A percentile compares a stretch with the other conserved stretches of the same genome.
These are phyloP conservation scores for Percina caprodes DNA, from an alignment of 2,113 vertebrate species.

Conservation along the genomic window DNA sequence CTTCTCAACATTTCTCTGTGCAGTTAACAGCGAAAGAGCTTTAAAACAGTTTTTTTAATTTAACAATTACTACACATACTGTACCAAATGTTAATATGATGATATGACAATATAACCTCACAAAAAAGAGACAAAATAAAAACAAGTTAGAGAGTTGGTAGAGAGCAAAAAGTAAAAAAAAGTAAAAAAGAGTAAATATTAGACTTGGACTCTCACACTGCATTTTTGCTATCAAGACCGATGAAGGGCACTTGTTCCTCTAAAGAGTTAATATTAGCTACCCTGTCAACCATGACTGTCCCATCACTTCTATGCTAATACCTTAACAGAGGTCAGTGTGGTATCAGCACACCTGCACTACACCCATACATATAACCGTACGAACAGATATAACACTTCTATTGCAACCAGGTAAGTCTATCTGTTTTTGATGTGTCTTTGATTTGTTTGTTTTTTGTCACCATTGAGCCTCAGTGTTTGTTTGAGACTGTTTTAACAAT, in stretches of 20 bases:
- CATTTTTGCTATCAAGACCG: slow-evolving; percentile 31
- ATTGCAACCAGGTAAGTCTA: slow-evolving; percentile 56
- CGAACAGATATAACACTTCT: background rate
- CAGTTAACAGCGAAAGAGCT: too few species aligned
- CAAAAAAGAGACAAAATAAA: too few species aligned
- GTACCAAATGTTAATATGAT: too few species aligned
- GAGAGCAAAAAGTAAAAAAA: too few species aligned
- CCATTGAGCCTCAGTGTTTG: background rate
- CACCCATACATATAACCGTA: background rate
- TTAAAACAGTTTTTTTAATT: too few species aligned
- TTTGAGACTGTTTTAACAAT: slow-evolving; percentile 7
- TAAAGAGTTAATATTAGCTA: slow-evolving; percentile 72
- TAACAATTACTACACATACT: too few species aligned
- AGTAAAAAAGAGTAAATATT: too few species aligned
- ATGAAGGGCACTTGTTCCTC: slow-evolving; percentile 69
- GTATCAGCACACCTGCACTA: background rate
- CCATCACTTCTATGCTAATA: slow-evolving; percentile 52
- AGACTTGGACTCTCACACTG: background rate
- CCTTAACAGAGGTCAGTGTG: slow-evolving; percentile 43
- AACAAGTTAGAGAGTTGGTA: background rate
- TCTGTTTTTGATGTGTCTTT: background rate
- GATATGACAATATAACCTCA: too few species aligned
- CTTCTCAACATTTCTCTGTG: too few species aligned
- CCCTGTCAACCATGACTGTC: slow-evolving; percentile 59
- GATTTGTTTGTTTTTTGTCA: background rate